Evolutionary conservation across 1,140 invertebrate species (phyloP), one percentile per base, ranked within the genome.

Genomic region (Aphidius ervi): DNA sequence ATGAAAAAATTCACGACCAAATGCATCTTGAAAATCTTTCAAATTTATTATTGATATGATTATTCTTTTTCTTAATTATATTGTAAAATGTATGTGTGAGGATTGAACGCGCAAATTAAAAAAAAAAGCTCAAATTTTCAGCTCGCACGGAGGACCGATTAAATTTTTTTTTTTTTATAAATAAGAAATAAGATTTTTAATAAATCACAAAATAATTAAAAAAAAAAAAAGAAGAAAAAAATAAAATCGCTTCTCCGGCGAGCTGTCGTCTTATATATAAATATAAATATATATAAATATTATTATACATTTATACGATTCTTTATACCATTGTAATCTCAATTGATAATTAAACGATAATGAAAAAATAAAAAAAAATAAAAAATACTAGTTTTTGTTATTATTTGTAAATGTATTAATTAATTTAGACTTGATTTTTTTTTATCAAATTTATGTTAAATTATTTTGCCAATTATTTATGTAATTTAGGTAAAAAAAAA

Each of bases 121-220:
- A 43, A 31, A 54, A 54, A 54, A 54, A 10, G 73, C 75, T 78
- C 72, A 75, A 79, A 78, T 40, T 72, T 76, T 70, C 75, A 72
- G 78, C 78, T 80, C 77, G 78, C 73, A 69, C 76, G 78, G 78
- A 80, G 76, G 76, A 80, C 78, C 78, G 69, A 41, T 54, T 54
- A 41, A 41, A 41, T 41, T 41, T 54, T 39, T 54, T 54, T 54
- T 54, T 54, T 42, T n/a, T n/a, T n/a, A 31, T 31, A 31, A 31
- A 31, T 16, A 31, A 31, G 4, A 31, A 31, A 31, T 31, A 31
- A 31, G 5, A 39, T 39, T 54, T 48, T 48, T 48, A 48, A 54
- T 41, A 5, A n/a, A 54, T 8, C n/a, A 40, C 5, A 54, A 16
- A 8, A 42, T 16, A 42, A 54, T 9, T 16, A 6, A 41, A n/a